These are phyloP conservation scores for Neuroscelio doddi DNA, from an alignment of 2,888 invertebrate genomes.

Conservation along the genomic window DNA sequence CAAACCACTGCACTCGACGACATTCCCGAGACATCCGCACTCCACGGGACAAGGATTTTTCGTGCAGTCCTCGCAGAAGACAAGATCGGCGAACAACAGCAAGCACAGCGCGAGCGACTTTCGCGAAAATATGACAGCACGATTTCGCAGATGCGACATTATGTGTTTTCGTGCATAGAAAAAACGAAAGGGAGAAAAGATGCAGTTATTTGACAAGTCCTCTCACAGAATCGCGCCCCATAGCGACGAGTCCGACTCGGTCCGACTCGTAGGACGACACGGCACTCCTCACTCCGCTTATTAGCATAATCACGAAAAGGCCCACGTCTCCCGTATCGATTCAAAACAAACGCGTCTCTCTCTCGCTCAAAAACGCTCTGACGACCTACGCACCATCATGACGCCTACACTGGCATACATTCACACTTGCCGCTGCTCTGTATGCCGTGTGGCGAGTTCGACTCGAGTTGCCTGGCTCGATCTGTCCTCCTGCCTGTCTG, in stretches of 20 bases:
- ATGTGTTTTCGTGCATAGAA: background rate
- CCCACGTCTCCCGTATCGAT: slow-evolving; percentile 51
- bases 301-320: slow-evolving; percentile 52
- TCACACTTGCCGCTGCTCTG: background rate
- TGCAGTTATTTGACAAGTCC: background rate
- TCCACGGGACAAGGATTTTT: slow-evolving; percentile 63
- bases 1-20: slow-evolving; percentile 64
- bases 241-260: slow-evolving; percentile 11
- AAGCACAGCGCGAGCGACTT: slow-evolving; percentile 5
- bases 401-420: slow-evolving; percentile 37
- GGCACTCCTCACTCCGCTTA: slow-evolving; percentile 32
- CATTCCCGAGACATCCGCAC: slow-evolving; percentile 67
- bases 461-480: slow-evolving; percentile 29
- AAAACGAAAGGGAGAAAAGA: background rate
- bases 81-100: slow-evolving; percentile 25
- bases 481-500: slow-evolving; percentile 1
- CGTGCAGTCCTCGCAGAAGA: slow-evolving; percentile 22
- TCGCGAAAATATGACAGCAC: slow-evolving; percentile 7
- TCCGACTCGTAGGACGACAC: slow-evolving; percentile 22
- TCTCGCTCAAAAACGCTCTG: slow-evolving; percentile 46
- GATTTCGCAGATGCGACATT: slow-evolving; percentile 24
- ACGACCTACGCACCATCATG: slow-evolving; percentile 54
- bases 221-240: slow-evolving; percentile 13
- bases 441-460: slow-evolving; percentile 46
- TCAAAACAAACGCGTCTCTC: slow-evolving; percentile 58